A percentile compares a stretch with the other conserved stretches of the same genome.
Evolutionary conservation across 2,113 vertebrate genomes (phyloP).

Genomic region (Gadus chalcogrammus): DNA sequence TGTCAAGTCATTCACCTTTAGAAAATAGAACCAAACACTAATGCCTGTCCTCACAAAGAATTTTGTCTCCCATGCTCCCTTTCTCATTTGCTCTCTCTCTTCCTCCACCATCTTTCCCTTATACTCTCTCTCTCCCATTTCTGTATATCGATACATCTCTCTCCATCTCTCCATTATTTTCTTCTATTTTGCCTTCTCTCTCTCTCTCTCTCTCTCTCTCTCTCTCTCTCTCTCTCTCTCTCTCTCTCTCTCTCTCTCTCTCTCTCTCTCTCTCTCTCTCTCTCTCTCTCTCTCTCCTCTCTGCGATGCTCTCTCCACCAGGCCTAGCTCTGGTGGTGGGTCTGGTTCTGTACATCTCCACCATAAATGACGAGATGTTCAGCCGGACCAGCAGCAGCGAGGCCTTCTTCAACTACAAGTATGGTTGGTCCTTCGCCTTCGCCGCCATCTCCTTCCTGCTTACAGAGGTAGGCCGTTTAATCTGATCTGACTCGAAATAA

Average conservation of each 20-base stretch:
- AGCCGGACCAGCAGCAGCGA: conserved; percentile 82
- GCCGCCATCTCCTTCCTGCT: conserved; percentile 87
- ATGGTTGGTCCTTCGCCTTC: conserved; percentile 89
- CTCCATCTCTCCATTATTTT: background rate
- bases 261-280: background rate
- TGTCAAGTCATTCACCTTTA: too few relatives aligned
- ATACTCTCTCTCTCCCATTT: background rate
- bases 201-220: background rate
- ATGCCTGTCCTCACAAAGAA: too few relatives aligned
- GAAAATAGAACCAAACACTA: too few relatives aligned
- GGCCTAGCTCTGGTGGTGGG: conserved; percentile 83
- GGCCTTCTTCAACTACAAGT: conserved; percentile 83
- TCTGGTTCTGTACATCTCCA: conserved; percentile 87
- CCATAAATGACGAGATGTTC: conserved; percentile 88
- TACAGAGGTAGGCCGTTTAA: conserved; percentile 76
- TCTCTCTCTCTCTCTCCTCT: conserved; percentile 2
- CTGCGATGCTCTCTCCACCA: conserved; percentile 32
- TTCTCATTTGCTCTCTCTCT: background rate
- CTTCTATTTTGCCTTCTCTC: conserved; percentile 34
- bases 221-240: background rate
- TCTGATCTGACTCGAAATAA: background rate
- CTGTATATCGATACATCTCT: background rate
- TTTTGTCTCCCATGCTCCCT: background rate
- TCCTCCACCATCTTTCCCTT: background rate
- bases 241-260: background rate